phyloP scores from a whole-genome alignment of 2,888 invertebrate species.

The Mythimna loreyi region DNA sequence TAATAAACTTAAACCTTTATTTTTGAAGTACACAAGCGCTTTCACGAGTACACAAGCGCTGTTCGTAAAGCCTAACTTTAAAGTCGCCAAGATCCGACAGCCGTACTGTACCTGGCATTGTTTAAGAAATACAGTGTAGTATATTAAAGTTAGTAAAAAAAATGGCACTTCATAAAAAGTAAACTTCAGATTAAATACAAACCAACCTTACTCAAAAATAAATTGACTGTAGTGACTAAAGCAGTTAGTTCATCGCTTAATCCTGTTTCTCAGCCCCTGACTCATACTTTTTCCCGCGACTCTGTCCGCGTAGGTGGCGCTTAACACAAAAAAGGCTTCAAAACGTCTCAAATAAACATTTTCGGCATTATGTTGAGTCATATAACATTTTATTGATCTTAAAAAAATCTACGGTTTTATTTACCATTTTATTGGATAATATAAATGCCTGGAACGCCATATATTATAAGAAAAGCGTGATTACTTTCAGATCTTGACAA shows the following conservation, averaged over 20 bases:
- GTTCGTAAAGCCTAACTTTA: no score
- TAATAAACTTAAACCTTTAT: no score
- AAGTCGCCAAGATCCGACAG: no score
- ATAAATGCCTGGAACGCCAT: constrained; percentile 18
- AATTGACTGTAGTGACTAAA: constrained; percentile 22
- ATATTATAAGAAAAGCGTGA: constrained; percentile 32
- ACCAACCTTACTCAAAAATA: constrained; percentile 18
- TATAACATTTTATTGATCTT: constrained; percentile 47
- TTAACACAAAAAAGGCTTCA: constrained; percentile 11
- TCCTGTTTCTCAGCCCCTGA: constrained; percentile 11
- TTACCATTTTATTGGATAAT: constrained; percentile 34
- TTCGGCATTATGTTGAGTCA: constrained; percentile 20
- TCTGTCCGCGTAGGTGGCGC: constrained; percentile 29
- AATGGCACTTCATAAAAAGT: background rate
- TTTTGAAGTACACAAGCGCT: no score
- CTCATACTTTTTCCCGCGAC: constrained; percentile 5
- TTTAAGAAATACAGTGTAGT: no score
- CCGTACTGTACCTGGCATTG: background rate
- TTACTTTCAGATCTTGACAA: constrained; percentile 39
- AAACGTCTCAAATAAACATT: constrained; percentile 9
- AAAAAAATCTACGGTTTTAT: constrained; percentile 29
- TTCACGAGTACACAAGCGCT: no score
- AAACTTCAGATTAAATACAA: constrained; percentile 14
- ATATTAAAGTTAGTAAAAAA: background rate
- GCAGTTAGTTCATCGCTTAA: constrained; percentile 15